Conservation (phyloP, 2,888 invertebrate genomes). For the Tortricodes alternella region DNA sequence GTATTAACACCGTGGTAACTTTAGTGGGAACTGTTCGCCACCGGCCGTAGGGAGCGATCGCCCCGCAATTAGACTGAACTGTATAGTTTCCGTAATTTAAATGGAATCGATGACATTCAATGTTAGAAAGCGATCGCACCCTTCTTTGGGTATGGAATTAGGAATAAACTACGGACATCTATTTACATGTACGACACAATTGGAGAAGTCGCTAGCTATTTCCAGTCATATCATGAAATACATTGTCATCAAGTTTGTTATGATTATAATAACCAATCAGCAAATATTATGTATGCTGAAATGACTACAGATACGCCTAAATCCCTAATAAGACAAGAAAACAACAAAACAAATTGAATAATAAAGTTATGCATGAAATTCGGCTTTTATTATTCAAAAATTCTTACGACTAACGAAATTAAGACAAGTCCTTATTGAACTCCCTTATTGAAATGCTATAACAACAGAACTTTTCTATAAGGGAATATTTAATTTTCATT, state of each 20-base stretch:
- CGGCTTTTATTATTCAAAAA: slow-evolving; percentile 35
- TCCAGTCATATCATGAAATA: not conserved
- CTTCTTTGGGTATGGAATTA: slow-evolving; percentile 71
- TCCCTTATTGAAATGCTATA: slow-evolving; percentile 55
- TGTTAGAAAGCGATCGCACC: slow-evolving; percentile 60
- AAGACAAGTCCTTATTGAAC: slow-evolving; percentile 61
- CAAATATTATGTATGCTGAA: not conserved
- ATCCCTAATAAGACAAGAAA: slow-evolving; percentile 7
- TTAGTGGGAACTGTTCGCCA: slow-evolving; percentile 51
- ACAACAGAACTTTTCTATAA: slow-evolving; percentile 66
- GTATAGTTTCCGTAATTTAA: slow-evolving; percentile 74
- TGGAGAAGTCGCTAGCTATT: slow-evolving; percentile 48
- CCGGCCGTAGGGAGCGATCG: slow-evolving; percentile 50
- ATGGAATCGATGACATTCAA: slow-evolving; percentile 59
- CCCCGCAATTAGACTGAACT: slow-evolving; percentile 63
- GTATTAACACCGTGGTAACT: slow-evolving; percentile 75
- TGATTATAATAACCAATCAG: not conserved
- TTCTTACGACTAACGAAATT: slow-evolving; percentile 32
- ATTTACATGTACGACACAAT: slow-evolving; percentile 62
- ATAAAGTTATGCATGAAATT: slow-evolving; percentile 23
- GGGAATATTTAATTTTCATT: slow-evolving; percentile 72
- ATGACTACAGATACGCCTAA: not conserved
- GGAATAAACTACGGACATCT: slow-evolving; percentile 67
- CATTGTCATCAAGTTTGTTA: not conserved
- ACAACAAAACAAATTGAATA: slow-evolving; percentile 19